phyloP scores from a whole-genome alignment of 2,888 invertebrate species.

The Leptinotarsa tumamoca region DNA sequence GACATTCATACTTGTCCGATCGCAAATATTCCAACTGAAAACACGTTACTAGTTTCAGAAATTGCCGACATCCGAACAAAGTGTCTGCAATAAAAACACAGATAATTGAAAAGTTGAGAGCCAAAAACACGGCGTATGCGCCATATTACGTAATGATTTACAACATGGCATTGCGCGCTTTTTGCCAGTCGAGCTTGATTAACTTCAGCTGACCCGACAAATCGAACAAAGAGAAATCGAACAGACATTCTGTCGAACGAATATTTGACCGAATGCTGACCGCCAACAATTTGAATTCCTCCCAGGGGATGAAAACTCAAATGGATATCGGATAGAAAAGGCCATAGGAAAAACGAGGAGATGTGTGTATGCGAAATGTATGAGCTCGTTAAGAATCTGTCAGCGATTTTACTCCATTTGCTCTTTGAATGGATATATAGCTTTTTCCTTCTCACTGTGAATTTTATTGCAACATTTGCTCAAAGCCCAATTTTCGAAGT shows the following conservation, averaged over 20 bases:
- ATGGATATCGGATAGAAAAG: conserved; percentile 22
- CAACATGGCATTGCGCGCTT: conserved; percentile 55
- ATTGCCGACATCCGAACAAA: conserved; percentile 31
- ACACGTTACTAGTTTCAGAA: neutral
- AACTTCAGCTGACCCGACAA: conserved; percentile 60
- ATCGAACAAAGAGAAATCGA: conserved; percentile 56
- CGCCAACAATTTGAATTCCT: conserved; percentile 24
- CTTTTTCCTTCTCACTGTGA: neutral
- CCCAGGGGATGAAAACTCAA: conserved; percentile 18
- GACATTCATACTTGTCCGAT: neutral
- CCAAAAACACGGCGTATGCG: conserved; percentile 44
- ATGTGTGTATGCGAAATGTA: conserved; percentile 13
- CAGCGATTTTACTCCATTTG: conserved; percentile 3
- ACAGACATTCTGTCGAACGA: conserved; percentile 45
- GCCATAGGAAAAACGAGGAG: conserved; percentile 1
- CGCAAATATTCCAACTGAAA: neutral
- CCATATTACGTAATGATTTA: conserved; percentile 53
- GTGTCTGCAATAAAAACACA: conserved; percentile 41
- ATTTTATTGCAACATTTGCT: neutral
- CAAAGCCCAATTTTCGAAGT: neutral
- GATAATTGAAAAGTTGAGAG: conserved; percentile 46
- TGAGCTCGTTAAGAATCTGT: conserved; percentile 11
- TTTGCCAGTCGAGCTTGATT: conserved; percentile 58
- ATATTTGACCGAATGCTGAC: conserved; percentile 31
- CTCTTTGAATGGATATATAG: neutral